Base-by-base conservation (phyloP, 2,113 vertebrate genomes). In the Vidua macroura region DNA sequence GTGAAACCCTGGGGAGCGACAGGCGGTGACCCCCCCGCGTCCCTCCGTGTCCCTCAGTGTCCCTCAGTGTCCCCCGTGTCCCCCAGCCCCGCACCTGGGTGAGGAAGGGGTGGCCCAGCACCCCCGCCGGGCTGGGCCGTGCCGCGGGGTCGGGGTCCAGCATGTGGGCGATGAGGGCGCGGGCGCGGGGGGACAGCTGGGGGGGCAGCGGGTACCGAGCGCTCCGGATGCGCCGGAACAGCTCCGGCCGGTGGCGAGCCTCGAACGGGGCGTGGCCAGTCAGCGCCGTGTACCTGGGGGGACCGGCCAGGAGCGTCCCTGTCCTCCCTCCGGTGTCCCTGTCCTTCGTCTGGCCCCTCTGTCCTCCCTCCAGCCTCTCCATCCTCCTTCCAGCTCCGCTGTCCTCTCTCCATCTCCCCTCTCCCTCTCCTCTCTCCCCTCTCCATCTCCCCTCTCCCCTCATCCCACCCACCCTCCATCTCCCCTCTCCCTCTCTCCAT, bases 61-160 rank as follows among this genome's bases (percentile, higher is more conserved):
- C 94, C 93, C 91, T 1, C 9, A 2, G 7, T 6, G 39, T 13
- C 17, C 62, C 2, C 25, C 1, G 0, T 9, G 39, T n/a, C 19
- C 25, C 72, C 27, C 3, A 0, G 7, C n/a, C 33, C 17, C 78
- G 0, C 49, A 97, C 98, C 97, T 97, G 96, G 1, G 86, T 97
- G 92, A 98, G 97, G 94, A 98, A 98, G 18, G 93, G 31, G 1
- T 97, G 96, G 15, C 41, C 27, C 56, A 98, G 95, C 30, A 97
- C 7, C 0, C 55, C 95, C 7, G 59, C 92, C 72, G 96, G 88
- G 82, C 91, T 46, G 82, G 97, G 98, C 60, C 97, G 95, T 15
- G 90, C 90, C 0, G 55, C 3, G 0, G 97, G 98, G 13, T 96
- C 30, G 0, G 94, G 96, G 1, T 92, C 35, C 93, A 98, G 95